Conservation (phyloP, 2,888 invertebrate species). For the Diloba caeruleocephala region DNA sequence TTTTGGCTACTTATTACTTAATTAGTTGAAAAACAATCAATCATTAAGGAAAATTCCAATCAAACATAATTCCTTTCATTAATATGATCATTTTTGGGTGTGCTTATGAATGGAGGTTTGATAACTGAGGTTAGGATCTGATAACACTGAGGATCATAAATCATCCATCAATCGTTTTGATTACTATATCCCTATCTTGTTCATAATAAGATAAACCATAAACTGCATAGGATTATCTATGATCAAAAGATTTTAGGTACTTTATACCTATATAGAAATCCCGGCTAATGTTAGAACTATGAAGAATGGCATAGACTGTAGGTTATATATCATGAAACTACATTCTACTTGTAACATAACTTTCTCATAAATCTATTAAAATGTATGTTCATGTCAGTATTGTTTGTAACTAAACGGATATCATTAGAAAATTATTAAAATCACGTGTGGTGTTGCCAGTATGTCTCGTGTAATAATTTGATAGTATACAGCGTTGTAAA, state of each 20-base stretch:
- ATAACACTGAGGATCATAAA: neutral
- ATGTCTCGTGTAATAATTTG: slow-evolving; percentile 44
- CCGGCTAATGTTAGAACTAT: neutral
- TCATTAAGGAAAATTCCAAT: neutral
- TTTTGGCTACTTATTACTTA: slow-evolving; percentile 2
- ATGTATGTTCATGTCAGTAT: slow-evolving; percentile 3
- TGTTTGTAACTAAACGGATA: slow-evolving; percentile 6
- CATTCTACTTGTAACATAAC: neutral
- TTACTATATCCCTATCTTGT: no score
- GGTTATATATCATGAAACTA: neutral
- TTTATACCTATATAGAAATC: no score
- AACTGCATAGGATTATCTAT: neutral
- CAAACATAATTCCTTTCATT: slow-evolving; percentile 5
- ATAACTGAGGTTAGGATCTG: neutral
- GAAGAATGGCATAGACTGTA: neutral
- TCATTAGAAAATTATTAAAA: slow-evolving; percentile 13
- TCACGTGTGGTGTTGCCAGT: slow-evolving; percentile 28
- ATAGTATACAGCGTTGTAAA: slow-evolving; percentile 40
- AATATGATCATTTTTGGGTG: slow-evolving; percentile 15
- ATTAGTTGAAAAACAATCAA: slow-evolving; percentile 3
- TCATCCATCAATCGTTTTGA: slow-evolving; percentile 1
- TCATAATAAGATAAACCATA: neutral
- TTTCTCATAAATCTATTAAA: slow-evolving; percentile 1
- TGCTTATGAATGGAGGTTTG: slow-evolving; percentile 10
- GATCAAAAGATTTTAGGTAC: neutral